Percentiles rank a stretch among this genome's conserved stretches.
These are phyloP conservation scores for Uloborus diversus DNA, from an alignment of 1,140 invertebrate genomes.

Conservation along the genomic window DNA sequence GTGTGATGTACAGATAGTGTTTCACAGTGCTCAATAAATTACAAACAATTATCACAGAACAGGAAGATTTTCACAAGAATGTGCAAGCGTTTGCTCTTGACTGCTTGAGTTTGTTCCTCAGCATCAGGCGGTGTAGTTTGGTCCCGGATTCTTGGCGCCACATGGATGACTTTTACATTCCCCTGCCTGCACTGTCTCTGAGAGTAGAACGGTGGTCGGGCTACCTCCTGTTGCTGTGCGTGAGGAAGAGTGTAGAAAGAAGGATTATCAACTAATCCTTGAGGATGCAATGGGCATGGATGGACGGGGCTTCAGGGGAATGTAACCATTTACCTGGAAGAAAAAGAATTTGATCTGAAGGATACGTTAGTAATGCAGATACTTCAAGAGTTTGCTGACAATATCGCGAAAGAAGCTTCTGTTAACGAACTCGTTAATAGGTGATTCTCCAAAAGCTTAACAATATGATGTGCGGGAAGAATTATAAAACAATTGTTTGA, in stretches of 20 bases:
- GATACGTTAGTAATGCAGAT: no score
- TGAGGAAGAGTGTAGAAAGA: neutral
- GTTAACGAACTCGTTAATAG: no score
- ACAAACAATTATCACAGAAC: no score
- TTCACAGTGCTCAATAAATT: no score
- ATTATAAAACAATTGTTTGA: neutral
- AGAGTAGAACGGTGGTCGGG: neutral
- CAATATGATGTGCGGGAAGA: no score
- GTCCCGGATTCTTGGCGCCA: slow-evolving; percentile 19
- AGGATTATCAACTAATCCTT: neutral
- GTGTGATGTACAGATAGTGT: no score
- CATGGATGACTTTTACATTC: slow-evolving; percentile 33
- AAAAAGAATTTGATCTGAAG: no score
- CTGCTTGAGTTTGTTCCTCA: neutral
- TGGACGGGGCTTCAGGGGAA: neutral
- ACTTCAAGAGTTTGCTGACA: no score
- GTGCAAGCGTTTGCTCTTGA: slow-evolving; percentile 29
- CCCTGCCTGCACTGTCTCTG: neutral
- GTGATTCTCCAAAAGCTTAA: no score
- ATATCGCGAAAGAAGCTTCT: no score
- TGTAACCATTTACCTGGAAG: slow-evolving; percentile 18
- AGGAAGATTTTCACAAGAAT: no score
- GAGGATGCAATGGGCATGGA: neutral
- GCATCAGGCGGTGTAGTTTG: neutral
- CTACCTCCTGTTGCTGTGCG: neutral